Percentiles rank a stretch among this genome's conserved stretches.
phyloP scores from a whole-genome alignment of 2,888 invertebrate genomes.

The Sympetrum striolatum region DNA sequence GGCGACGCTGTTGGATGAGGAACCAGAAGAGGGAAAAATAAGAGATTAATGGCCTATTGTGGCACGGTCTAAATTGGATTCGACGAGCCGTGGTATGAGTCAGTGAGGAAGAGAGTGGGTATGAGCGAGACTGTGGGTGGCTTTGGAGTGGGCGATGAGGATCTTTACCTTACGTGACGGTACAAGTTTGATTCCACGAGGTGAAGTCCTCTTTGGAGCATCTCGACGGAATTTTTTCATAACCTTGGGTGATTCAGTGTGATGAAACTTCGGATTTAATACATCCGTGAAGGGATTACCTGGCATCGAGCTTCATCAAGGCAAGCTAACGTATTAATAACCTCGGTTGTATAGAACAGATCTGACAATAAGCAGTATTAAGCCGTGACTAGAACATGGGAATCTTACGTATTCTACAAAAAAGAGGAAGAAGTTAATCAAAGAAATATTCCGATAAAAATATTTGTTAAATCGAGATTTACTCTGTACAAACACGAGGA shows the following conservation, averaged over 20 bases:
- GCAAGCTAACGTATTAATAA: too few relatives aligned
- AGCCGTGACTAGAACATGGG: too few relatives aligned
- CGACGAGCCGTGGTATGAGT: neutral
- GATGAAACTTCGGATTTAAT: neutral
- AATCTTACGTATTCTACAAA: too few relatives aligned
- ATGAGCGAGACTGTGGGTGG: neutral
- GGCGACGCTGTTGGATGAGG: neutral
- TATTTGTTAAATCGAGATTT: too few relatives aligned
- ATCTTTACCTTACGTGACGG: neutral
- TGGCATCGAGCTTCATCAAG: too few relatives aligned
- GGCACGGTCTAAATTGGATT: slow-evolving; percentile 1
- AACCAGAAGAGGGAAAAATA: neutral
- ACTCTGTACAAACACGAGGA: too few relatives aligned
- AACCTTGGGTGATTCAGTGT: neutral
- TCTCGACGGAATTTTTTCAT: neutral
- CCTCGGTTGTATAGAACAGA: too few relatives aligned
- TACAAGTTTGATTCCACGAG: neutral
- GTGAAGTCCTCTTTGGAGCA: neutral
- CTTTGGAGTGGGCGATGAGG: neutral
- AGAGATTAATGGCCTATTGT: slow-evolving; percentile 26
- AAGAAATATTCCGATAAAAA: too few relatives aligned
- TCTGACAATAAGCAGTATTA: too few relatives aligned
- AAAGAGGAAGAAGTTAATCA: too few relatives aligned
- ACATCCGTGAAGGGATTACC: neutral
- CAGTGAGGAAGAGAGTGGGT: neutral